Conservation (phyloP, 1,140 invertebrate genomes). For the Zaprionus nigranus region DNA sequence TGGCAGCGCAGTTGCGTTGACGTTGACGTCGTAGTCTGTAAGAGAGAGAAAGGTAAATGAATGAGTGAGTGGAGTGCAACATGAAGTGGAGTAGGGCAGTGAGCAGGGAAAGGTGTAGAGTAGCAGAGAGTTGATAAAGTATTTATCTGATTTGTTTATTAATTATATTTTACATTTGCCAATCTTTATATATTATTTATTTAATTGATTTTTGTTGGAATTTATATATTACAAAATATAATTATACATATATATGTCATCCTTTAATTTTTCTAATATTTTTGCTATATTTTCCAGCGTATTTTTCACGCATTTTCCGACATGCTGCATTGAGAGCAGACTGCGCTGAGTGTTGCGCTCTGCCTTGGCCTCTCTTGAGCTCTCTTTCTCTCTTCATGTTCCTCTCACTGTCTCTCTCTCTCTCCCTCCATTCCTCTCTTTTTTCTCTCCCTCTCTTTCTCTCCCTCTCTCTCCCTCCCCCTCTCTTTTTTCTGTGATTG, state of each 20-base stretch:
- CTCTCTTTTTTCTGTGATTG: background rate
- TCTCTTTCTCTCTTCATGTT: background rate
- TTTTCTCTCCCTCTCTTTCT: background rate
- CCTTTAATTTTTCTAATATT: background rate
- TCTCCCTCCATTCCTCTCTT: background rate
- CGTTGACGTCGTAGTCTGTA: conserved; percentile 34
- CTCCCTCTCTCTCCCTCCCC: background rate
- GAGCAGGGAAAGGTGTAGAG: too few relatives aligned
- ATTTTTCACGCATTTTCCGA: background rate
- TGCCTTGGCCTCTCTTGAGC: background rate
- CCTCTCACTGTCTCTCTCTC: background rate
- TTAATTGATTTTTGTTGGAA: background rate
- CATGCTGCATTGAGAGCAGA: background rate
- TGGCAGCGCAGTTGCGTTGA: conserved; percentile 24
- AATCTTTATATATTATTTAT: background rate
- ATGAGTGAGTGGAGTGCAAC: background rate
- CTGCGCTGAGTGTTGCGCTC: too few relatives aligned
- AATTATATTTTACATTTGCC: too few relatives aligned
- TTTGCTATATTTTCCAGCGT: background rate
- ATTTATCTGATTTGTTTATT: too few relatives aligned
- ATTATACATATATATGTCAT: too few relatives aligned
- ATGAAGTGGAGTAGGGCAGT: background rate
- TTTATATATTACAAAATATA: too few relatives aligned
- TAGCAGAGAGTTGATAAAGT: too few relatives aligned
- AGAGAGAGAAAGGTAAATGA: conserved; percentile 31